Evolutionary conservation across 1,140 invertebrate genomes (phyloP).

Genomic region (Drosophila equinoxialis): DNA sequence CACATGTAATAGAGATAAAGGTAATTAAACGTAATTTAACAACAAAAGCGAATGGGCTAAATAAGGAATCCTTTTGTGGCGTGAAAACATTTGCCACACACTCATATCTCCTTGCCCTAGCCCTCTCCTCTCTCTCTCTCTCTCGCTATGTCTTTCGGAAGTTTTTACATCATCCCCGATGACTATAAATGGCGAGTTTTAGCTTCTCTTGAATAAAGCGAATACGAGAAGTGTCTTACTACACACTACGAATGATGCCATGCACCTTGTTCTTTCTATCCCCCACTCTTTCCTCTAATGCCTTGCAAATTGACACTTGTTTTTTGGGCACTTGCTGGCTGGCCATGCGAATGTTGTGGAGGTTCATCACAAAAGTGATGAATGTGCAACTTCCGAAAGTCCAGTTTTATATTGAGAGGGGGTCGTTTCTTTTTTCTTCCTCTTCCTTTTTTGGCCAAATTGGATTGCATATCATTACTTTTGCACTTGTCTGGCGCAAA

Average conservation of each 20-base stretch:
- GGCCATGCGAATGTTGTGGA: not conserved
- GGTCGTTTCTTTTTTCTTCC: too few relatives aligned
- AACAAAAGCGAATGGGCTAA: not conserved
- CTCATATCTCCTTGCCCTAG: conserved; percentile 11
- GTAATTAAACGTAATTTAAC: conserved; percentile 10
- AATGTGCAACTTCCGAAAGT: conserved; percentile 77
- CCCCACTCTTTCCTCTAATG: conserved; percentile 43
- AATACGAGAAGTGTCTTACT: not conserved
- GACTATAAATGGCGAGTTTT: not conserved
- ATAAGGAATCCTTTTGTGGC: conserved; percentile 22
- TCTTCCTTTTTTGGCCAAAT: conserved; percentile 43
- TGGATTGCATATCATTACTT: conserved; percentile 81
- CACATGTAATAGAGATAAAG: conserved; percentile 41
- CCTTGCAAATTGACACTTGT: conserved; percentile 77
- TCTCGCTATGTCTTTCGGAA: not conserved
- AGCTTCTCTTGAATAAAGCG: not conserved
- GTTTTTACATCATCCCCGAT: conserved; percentile 6
- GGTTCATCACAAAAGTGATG: conserved; percentile 76
- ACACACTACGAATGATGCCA: too few relatives aligned
- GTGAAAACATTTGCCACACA: conserved; percentile 63
- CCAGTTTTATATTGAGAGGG: conserved; percentile 27
- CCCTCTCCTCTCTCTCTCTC: not conserved
- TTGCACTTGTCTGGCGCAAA: conserved; percentile 74
- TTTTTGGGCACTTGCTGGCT: conserved; percentile 7
- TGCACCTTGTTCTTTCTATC: not conserved